Evolutionary conservation across 2,888 invertebrate species (phyloP).

Genomic region (Nemurella pictetii): DNA sequence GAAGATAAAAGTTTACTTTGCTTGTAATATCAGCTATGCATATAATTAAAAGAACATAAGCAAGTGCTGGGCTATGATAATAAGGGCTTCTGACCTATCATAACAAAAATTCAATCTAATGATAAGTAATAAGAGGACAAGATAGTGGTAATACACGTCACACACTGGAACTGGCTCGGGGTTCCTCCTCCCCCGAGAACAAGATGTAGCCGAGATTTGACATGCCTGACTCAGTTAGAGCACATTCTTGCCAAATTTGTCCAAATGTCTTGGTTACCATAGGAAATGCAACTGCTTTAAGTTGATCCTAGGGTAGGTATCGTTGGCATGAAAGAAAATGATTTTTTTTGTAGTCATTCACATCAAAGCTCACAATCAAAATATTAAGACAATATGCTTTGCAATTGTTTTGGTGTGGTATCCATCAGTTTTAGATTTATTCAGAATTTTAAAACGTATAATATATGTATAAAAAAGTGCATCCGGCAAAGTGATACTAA

Average conservation of each 20-base stretch:
- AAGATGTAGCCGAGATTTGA: not conserved
- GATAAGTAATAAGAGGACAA: not conserved
- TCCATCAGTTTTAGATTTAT: not conserved
- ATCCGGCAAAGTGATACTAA: too few relatives aligned
- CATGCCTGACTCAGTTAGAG: not conserved
- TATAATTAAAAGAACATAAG: not conserved
- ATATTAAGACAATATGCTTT: not conserved
- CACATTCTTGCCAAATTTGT: not conserved
- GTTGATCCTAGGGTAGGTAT: too few relatives aligned
- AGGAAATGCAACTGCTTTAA: not conserved
- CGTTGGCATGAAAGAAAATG: not conserved
- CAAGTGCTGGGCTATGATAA: not conserved
- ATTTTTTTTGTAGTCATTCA: not conserved
- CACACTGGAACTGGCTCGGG: not conserved
- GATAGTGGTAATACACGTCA: not conserved
- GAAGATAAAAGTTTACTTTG: not conserved
- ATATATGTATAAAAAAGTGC: too few relatives aligned
- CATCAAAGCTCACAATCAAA: not conserved
- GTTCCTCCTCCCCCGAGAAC: not conserved
- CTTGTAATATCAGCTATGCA: not conserved
- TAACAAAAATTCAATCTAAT: not conserved
- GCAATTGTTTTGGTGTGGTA: not conserved
- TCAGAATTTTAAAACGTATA: too few relatives aligned
- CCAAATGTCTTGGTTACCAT: not conserved
- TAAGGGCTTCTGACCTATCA: not conserved